phyloP scores from a whole-genome alignment of 2,888 invertebrate genomes.

The Scaptomyza reducta region DNA sequence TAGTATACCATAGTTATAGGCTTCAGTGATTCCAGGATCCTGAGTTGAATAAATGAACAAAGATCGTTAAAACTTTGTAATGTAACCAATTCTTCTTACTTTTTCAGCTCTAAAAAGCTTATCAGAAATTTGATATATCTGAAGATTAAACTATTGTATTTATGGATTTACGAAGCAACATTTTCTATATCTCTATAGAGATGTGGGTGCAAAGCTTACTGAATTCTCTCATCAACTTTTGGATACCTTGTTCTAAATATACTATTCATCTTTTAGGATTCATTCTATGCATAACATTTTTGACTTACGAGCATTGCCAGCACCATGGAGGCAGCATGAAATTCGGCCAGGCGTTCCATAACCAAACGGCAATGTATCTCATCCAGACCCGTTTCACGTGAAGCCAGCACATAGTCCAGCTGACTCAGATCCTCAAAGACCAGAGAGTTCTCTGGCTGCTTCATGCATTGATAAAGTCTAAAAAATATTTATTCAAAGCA shows the following conservation, averaged over 20 bases:
- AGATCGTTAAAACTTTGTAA: too few species aligned
- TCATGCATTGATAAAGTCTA: conserved; percentile 74
- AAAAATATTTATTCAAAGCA: not conserved
- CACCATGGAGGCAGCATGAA: conserved; percentile 86
- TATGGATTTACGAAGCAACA: too few species aligned
- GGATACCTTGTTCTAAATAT: too few species aligned
- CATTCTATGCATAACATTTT: not conserved
- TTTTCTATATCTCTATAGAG: too few species aligned
- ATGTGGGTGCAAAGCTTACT: too few species aligned
- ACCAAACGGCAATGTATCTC: conserved; percentile 85
- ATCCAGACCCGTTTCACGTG: conserved; percentile 85
- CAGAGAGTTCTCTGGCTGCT: conserved; percentile 71
- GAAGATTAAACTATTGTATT: too few species aligned
- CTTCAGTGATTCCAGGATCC: conserved; percentile 62
- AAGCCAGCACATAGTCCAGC: conserved; percentile 85
- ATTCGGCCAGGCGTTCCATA: conserved; percentile 85
- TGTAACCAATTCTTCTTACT: too few species aligned
- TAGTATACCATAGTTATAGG: conserved; percentile 69
- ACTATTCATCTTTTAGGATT: too few species aligned
- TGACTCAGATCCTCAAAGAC: conserved; percentile 83
- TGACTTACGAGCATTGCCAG: conserved; percentile 84
- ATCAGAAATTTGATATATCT: too few species aligned
- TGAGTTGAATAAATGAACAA: conserved; percentile 12
- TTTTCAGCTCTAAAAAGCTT: too few species aligned
- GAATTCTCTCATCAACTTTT: too few species aligned